Conservation (phyloP, 2,888 invertebrate genomes). For the Drosophila suboccidentalis region DNA sequence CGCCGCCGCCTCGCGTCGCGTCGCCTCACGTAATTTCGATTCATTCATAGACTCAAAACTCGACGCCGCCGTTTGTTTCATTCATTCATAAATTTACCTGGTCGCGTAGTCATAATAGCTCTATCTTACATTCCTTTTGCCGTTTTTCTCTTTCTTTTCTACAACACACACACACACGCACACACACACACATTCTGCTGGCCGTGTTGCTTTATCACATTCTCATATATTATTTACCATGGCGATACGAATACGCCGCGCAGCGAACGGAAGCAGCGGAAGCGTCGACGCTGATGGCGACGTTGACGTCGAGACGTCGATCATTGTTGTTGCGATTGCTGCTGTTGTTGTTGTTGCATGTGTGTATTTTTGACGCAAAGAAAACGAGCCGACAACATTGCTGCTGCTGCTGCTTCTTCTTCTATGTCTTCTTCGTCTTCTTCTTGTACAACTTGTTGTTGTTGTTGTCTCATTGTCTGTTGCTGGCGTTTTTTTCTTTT, state of each 20-base stretch:
- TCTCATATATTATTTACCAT: slow-evolving; percentile 51
- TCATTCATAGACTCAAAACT: slow-evolving; percentile 73
- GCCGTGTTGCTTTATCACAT: slow-evolving; percentile 55
- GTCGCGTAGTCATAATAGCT: slow-evolving; percentile 76
- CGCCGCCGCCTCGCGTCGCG: slow-evolving; percentile 25
- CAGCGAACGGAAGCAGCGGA: slow-evolving; percentile 81
- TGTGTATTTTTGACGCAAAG: slow-evolving; percentile 65
- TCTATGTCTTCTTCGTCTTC: slow-evolving; percentile 33
- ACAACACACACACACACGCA: slow-evolving; percentile 26
- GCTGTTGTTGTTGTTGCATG: slow-evolving; percentile 4
- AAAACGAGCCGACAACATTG: slow-evolving; percentile 57
- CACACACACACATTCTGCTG: slow-evolving; percentile 12
- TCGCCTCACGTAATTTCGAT: slow-evolving; percentile 77
- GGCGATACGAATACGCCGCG: slow-evolving; percentile 57
- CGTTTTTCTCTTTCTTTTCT: slow-evolving; percentile 39
- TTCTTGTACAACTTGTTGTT: slow-evolving; percentile 46
- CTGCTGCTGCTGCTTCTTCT: slow-evolving; percentile 15
- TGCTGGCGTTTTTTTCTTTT: slow-evolving; percentile 54
- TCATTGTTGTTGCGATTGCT: slow-evolving; percentile 48
- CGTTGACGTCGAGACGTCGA: slow-evolving; percentile 41
- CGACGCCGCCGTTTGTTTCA: slow-evolving; percentile 61
- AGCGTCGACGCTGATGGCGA: slow-evolving; percentile 68
- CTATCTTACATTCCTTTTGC: slow-evolving; percentile 64
- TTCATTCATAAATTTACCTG: slow-evolving; percentile 80
- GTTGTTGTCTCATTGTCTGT: slow-evolving; percentile 58